Evolutionary conservation across 2,113 vertebrate species (phyloP).

Genomic region (Verasper variegatus): DNA sequence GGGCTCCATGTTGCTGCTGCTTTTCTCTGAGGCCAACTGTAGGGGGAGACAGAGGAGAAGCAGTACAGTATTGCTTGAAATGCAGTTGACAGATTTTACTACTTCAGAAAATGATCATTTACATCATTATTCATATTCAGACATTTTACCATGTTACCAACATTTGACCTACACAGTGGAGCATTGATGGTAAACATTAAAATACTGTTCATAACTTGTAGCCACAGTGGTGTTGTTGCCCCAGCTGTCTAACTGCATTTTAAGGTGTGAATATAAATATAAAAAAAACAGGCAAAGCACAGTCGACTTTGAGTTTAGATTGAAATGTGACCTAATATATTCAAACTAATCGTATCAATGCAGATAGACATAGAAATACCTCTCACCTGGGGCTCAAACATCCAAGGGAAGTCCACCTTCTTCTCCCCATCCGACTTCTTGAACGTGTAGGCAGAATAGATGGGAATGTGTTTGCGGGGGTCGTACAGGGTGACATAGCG

Average conservation of each 20-base stretch:
- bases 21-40: conserved; percentile 75
- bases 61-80: neutral
- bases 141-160: neutral
- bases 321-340: no score
- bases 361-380: neutral
- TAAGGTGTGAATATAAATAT: no score
- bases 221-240: no score
- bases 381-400: conserved; percentile 82
- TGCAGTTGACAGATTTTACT: no score
- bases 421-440: conserved; percentile 80
- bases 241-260: no score
- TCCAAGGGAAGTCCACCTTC: conserved; percentile 80
- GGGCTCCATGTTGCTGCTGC: conserved; percentile 80
- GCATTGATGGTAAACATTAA: no score
- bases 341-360: neutral
- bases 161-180: no score
- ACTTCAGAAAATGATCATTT: neutral
- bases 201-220: neutral
- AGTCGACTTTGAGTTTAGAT: neutral
- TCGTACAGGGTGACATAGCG: conserved; percentile 77
- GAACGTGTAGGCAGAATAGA: conserved; percentile 80
- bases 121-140: neutral
- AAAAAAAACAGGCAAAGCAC: neutral
- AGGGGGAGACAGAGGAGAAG: neutral
- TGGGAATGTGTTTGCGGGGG: conserved; percentile 66